Conservation (phyloP, 2,113 vertebrate genomes). For the Sialia sialis region DNA sequence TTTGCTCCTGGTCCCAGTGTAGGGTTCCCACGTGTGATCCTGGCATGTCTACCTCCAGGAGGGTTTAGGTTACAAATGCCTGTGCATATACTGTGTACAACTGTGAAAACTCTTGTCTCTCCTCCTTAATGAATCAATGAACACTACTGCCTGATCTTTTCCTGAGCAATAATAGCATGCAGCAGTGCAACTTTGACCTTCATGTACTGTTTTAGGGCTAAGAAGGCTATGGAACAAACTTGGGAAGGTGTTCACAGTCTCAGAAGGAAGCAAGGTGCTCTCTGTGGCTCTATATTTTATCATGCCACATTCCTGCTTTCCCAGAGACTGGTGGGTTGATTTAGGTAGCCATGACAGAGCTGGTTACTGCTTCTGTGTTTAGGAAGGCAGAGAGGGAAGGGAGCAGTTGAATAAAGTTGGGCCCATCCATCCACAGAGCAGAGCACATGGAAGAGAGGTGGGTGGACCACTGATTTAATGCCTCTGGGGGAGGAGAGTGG, state of each 20-base stretch:
- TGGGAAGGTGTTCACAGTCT: background rate
- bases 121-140: background rate
- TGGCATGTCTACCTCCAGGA: background rate
- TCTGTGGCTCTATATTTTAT: background rate
- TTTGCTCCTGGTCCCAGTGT: background rate
- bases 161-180: background rate
- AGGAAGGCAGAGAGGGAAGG: background rate
- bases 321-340: background rate
- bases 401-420: background rate
- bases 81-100: background rate
- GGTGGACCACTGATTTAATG: background rate
- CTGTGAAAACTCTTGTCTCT: background rate
- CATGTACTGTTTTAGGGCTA: background rate
- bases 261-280: background rate
- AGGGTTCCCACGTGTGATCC: accelerated
- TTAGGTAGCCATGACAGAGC: background rate
- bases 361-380: background rate
- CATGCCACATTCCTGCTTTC: background rate
- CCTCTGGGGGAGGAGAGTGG: background rate
- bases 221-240: background rate
- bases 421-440: accelerated
- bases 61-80: background rate
- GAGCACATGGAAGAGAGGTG: background rate
- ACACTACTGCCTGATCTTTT: background rate
- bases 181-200: background rate